Conservation (phyloP, 2,888 invertebrate species). For the Andrena trimmerana region DNA sequence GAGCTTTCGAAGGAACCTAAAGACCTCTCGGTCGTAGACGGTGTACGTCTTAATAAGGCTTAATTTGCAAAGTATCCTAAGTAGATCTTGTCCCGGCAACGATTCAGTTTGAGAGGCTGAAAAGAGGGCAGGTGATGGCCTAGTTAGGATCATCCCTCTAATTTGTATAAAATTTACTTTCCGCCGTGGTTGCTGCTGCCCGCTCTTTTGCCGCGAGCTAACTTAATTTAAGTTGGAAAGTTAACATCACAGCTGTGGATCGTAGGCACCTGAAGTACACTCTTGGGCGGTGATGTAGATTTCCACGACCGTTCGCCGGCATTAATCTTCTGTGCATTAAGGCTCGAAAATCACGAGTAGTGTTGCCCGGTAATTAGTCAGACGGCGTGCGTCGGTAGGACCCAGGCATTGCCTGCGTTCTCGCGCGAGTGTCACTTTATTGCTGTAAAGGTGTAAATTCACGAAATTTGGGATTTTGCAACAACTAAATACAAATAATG, state of each 20-base stretch:
- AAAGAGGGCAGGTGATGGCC: slow-evolving; percentile 26
- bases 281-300: slow-evolving; percentile 1
- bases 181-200: slow-evolving; percentile 33
- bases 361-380: too few species aligned
- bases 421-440: too few species aligned
- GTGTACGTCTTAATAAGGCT: slow-evolving; percentile 67
- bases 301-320: neutral
- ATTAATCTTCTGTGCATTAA: slow-evolving; percentile 23
- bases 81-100: slow-evolving; percentile 59
- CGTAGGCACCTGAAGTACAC: slow-evolving; percentile 59
- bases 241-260: slow-evolving; percentile 65
- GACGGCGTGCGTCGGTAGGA: too few species aligned
- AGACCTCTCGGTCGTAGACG: slow-evolving; percentile 40
- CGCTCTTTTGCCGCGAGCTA: slow-evolving; percentile 55
- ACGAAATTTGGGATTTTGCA: too few species aligned
- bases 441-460: too few species aligned
- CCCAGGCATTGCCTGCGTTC: too few species aligned
- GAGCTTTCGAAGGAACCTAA: slow-evolving; percentile 24
- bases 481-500: too few species aligned
- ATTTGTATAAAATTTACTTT: slow-evolving; percentile 78
- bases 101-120: slow-evolving; percentile 31
- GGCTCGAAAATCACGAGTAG: too few species aligned
- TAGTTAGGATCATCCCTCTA: slow-evolving; percentile 60
- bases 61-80: slow-evolving; percentile 70
- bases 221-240: slow-evolving; percentile 80